phyloP scores from a whole-genome alignment of 2,113 vertebrate species.

The Tragelaphus imberbis region DNA sequence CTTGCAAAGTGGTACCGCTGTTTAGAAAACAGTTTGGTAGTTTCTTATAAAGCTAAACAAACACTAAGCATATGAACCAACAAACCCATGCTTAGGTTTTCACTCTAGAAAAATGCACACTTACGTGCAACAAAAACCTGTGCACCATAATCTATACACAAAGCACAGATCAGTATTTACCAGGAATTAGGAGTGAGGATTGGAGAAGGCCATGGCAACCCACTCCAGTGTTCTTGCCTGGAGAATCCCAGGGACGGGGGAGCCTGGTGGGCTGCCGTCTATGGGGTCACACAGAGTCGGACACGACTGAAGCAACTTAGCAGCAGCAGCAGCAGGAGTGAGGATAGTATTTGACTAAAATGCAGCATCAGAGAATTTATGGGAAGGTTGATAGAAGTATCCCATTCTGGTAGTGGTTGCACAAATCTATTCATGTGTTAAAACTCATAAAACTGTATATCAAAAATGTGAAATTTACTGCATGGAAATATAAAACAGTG shows the following conservation, averaged over 20 bases:
- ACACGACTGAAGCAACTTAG: too few relatives aligned
- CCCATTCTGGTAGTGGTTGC: neutral
- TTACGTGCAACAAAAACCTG: neutral
- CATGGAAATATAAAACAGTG: neutral
- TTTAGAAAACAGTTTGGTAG: neutral
- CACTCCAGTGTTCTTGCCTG: too few relatives aligned
- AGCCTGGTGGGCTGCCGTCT: too few relatives aligned
- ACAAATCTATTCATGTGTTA: neutral
- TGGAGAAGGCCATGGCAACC: too few relatives aligned
- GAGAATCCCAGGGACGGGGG: too few relatives aligned
- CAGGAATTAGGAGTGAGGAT: neutral
- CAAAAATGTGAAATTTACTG: neutral
- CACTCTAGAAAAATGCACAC: neutral
- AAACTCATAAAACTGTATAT: neutral
- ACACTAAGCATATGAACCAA: neutral
- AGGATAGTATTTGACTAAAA: neutral
- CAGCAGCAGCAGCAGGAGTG: too few relatives aligned
- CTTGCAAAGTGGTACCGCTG: neutral
- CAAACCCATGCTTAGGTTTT: neutral
- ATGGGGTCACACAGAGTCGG: too few relatives aligned
- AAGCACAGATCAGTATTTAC: neutral
- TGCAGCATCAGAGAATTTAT: neutral
- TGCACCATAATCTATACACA: neutral
- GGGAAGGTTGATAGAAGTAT: neutral
- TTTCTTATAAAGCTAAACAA: neutral